Conservation (phyloP, 2,797 vertebrate species). For the Cryptoprocta ferox region DNA sequence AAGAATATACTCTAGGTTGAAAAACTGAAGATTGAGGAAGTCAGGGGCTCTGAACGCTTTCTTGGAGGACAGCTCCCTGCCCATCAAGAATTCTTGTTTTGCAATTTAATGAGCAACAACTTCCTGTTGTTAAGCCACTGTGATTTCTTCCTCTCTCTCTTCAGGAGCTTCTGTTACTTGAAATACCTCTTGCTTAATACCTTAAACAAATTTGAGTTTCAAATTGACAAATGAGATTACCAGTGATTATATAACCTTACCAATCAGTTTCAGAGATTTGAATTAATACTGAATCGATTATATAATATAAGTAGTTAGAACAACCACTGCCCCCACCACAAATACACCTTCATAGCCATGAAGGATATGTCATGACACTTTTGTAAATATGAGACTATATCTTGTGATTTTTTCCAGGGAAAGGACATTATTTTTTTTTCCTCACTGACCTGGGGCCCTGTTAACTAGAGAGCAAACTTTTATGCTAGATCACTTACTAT, state of each 20-base stretch:
- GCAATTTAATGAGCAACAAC: not conserved
- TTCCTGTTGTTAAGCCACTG: not conserved
- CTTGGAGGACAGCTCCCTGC: not conserved
- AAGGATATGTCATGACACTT: not conserved
- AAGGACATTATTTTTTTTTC: not conserved
- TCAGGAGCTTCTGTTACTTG: not conserved
- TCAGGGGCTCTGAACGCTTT: not conserved
- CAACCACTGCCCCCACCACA: not conserved
- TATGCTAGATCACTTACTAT: not conserved
- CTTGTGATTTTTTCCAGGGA: not conserved
- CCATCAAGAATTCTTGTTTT: not conserved
- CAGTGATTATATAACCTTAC: not conserved
- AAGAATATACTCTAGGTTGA: not conserved
- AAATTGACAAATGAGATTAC: not conserved
- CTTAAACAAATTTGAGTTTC: conserved; percentile 4
- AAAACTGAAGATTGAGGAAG: not conserved
- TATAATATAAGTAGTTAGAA: not conserved
- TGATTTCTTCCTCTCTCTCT: not conserved
- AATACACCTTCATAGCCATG: not conserved
- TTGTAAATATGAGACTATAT: not conserved
- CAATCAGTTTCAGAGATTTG: not conserved
- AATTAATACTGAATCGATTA: not conserved
- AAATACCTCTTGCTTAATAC: not conserved
- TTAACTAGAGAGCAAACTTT: not conserved
- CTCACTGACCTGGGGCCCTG: not conserved